A percentile compares a stretch with the other conserved stretches of the same genome.
These are phyloP conservation scores for Drosophila paramelanica DNA, from an alignment of 2,888 invertebrate species.

Conservation along the genomic window DNA sequence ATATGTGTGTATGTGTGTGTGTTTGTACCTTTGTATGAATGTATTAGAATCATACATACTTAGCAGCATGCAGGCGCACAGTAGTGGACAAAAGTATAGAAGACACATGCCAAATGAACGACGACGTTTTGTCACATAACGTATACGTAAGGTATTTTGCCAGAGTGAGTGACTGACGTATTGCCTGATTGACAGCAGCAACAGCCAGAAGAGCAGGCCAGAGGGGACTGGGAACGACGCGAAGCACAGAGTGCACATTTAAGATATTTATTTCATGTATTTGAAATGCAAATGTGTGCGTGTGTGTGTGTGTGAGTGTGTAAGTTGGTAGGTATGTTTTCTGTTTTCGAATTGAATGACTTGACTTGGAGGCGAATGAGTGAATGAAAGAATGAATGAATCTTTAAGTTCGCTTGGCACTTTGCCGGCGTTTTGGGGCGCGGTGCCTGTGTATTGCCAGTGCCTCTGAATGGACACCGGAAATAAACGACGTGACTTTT, in stretches of 20 bases:
- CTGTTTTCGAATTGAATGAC: conserved; percentile 46
- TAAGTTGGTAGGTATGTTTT: conserved; percentile 12
- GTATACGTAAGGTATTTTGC: conserved; percentile 66
- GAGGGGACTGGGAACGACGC: not conserved
- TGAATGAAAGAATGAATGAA: conserved; percentile 65
- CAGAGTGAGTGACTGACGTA: conserved; percentile 73
- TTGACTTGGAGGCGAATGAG: conserved; percentile 59
- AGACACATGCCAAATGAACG: conserved; percentile 61
- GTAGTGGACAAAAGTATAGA: conserved; percentile 42
- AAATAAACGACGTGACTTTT: conserved; percentile 85
- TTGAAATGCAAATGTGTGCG: conserved; percentile 75
- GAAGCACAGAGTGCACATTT: conserved; percentile 56
- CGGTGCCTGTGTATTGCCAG: conserved; percentile 28
- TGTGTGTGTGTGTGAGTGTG: conserved; percentile 4
- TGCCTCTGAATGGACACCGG: conserved; percentile 72
- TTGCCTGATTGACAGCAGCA: conserved; percentile 80
- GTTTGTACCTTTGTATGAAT: conserved; percentile 21
- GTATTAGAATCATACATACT: conserved; percentile 46
- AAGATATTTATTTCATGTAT: conserved; percentile 76
- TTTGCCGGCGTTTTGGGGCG: conserved; percentile 54
- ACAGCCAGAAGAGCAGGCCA: conserved; percentile 23
- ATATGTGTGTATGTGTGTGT: conserved; percentile 16
- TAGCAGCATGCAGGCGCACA: conserved; percentile 22
- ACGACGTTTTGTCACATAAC: conserved; percentile 73
- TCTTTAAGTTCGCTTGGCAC: conserved; percentile 79